Conservation (phyloP, 2,113 vertebrate species). For the Marcusenius ussheri region DNA sequence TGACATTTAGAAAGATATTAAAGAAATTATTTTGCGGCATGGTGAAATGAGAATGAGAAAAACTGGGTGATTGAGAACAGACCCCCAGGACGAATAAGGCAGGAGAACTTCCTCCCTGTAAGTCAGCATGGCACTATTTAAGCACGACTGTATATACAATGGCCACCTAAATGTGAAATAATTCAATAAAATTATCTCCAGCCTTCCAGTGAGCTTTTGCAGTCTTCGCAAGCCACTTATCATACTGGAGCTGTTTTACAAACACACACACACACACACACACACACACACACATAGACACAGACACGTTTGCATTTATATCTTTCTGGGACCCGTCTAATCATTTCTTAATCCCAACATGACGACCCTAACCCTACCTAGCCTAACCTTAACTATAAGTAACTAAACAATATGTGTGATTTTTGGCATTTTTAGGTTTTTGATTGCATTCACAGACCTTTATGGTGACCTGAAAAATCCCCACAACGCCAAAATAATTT, state of each 20-base stretch:
- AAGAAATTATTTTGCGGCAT: neutral
- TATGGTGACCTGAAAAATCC: too few species aligned
- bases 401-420: too few species aligned
- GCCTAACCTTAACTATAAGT: too few species aligned
- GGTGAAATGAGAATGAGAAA: neutral
- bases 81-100: neutral
- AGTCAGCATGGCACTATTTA: neutral
- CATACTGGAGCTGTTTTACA: neutral
- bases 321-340: too few species aligned
- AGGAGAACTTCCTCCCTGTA: neutral
- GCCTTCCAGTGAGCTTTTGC: neutral
- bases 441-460: too few species aligned
- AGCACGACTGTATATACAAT: neutral
- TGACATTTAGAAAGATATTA: neutral
- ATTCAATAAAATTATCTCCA: neutral
- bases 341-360: too few species aligned
- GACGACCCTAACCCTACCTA: too few species aligned
- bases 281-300: neutral
- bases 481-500: too few species aligned
- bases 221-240: neutral
- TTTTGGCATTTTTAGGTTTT: too few species aligned
- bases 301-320: neutral
- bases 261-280: neutral
- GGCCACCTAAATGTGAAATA: neutral
- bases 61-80: neutral